Evolutionary conservation across 2,797 vertebrate species (phyloP).

Genomic region (Melanotaenia pygmaea): DNA sequence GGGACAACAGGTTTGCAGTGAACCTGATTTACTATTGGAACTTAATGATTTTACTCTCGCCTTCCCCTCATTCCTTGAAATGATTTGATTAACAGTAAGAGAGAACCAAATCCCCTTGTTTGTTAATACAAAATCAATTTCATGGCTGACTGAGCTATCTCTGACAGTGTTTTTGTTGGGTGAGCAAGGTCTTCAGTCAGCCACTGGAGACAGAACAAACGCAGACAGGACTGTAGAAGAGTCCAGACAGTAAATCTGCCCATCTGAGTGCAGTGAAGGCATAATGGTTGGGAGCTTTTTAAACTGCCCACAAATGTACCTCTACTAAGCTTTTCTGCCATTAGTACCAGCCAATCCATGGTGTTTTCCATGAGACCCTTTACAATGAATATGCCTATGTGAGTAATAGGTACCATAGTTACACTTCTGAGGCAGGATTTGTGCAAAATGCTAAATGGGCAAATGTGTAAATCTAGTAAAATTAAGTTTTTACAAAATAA

Average conservation of each 20-base stretch:
- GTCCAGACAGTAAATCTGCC: slow-evolving; percentile 66
- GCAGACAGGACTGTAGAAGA: slow-evolving; percentile 51
- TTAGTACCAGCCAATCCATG: slow-evolving; percentile 54
- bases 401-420: slow-evolving; percentile 69
- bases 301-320: slow-evolving; percentile 65
- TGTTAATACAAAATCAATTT: slow-evolving; percentile 99
- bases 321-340: slow-evolving; percentile 65
- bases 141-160: slow-evolving; percentile 92
- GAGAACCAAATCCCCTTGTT: slow-evolving; percentile 91
- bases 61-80: slow-evolving; percentile 90
- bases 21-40: slow-evolving; percentile 92
- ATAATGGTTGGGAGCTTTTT: slow-evolving; percentile 46
- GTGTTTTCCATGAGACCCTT: slow-evolving; percentile 58
- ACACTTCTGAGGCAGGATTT: slow-evolving; percentile 52
- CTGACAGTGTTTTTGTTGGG: slow-evolving; percentile 81
- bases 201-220: slow-evolving; percentile 69
- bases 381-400: slow-evolving; percentile 66
- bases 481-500: slow-evolving; percentile 47
- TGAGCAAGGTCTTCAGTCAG: slow-evolving; percentile 75
- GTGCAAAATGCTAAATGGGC: slow-evolving; percentile 49
- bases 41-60: slow-evolving; percentile 96
- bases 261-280: slow-evolving; percentile 46
- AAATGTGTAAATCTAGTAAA: slow-evolving; percentile 47
- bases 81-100: slow-evolving; percentile 95
- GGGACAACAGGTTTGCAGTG: slow-evolving; percentile 89